phyloP scores from a whole-genome alignment of 1,140 invertebrate genomes.

The Caerostris extrusa region DNA sequence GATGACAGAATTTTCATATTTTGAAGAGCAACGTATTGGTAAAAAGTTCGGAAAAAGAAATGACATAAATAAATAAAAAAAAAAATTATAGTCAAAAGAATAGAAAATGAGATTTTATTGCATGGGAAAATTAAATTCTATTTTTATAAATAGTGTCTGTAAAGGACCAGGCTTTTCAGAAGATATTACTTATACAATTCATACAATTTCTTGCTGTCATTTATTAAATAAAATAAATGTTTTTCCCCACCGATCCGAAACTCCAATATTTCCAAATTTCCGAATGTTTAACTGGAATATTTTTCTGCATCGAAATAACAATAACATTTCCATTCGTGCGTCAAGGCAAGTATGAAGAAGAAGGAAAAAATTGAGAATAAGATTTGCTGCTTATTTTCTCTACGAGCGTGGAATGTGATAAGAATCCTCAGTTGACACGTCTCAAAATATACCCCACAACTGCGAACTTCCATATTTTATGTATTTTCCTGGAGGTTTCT shows the following conservation, averaged over 20 bases:
- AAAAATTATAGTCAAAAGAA: too few species aligned
- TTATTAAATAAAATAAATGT: not conserved
- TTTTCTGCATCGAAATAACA: not conserved
- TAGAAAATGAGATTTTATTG: not conserved
- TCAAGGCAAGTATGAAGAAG: not conserved
- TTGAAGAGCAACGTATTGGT: too few species aligned
- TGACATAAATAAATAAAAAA: too few species aligned
- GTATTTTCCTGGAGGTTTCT: not conserved
- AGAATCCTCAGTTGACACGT: constrained; percentile 34
- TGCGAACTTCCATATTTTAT: constrained; percentile 3
- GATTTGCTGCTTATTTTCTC: constrained; percentile 5
- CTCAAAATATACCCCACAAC: constrained; percentile 12
- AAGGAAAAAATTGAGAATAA: not conserved
- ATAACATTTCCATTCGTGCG: not conserved
- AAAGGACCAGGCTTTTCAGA: not conserved
- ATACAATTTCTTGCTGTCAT: not conserved
- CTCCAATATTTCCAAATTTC: too few species aligned
- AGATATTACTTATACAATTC: not conserved
- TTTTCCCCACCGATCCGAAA: too few species aligned
- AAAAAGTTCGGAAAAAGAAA: too few species aligned
- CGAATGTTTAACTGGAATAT: constrained; percentile 10
- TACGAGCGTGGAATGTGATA: not conserved
- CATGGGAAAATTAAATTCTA: not conserved
- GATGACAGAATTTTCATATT: too few species aligned
- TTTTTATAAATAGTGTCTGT: not conserved